Evolutionary conservation across 1,140 invertebrate genomes (phyloP), one percentile per base, ranked within the genome.

Genomic region (Contarinia nasturtii): DNA sequence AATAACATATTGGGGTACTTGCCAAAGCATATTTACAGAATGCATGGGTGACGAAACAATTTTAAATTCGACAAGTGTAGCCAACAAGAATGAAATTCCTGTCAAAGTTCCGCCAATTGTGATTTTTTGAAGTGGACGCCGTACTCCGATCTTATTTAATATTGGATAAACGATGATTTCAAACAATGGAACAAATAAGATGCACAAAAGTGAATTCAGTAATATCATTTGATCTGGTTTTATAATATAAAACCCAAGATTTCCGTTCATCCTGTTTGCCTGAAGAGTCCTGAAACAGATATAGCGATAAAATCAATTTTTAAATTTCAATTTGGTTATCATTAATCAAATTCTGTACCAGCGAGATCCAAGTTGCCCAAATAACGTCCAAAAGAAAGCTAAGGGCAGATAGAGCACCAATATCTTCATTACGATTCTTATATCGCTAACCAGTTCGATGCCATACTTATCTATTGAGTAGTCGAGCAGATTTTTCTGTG

Each of bases 1-100:
- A 2, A 89, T 61, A 18, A 88, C 57, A 58, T 88, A 87, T 57
- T 90, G 86, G 0, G 86, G 85, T 8, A 90, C 54, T 54, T 88
- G 69, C 76, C 76, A 85, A 0, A 86, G 57, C 54, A 90, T 85
- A 52, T 79, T 77, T 3, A 90, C 57, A 2, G 65, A 71, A 55
- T 83, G 88, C 1, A 79, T 69, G 20, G 67, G 55, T 0, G 82
- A n/a, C n/a, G n/a, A n/a, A n/a, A n/a, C 75, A 4, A 86, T 61
- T 56, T 72, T 61, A 12, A 78, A 59, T 59, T 86, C 77, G 7
- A 86, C 60, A 44, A 76, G 45, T 21, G 69, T 81, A 14, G 82
- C 78, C 27, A 77, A 62, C 4, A 80, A 57, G 56, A 86, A 86
- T 1, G 82, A 67, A 4, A 73, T 15, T 14, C 70, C 72, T 17